Base-by-base conservation (phyloP, 2,888 invertebrate genomes). In the Trichopoda pennipes region DNA sequence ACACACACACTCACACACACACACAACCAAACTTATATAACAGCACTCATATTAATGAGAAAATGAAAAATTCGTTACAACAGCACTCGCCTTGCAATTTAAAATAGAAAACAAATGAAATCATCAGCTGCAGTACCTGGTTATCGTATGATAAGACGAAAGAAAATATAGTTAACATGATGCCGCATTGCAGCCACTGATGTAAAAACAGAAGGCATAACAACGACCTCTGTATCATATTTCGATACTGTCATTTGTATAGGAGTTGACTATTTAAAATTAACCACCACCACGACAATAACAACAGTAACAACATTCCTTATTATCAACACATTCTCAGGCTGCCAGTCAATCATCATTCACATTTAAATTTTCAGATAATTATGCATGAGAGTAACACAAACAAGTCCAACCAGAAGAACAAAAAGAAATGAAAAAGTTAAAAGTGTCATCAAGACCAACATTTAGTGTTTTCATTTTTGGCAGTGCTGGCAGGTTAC, bases 281-380 rank as follows among this genome's bases (percentile, higher is more conserved):
- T 95, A 92, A 96, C 85, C 80, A 77, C 84, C 68, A 76, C 84
- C 64, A 68, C 75, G 63, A 79, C 84, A 70, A 78, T 80, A 60
- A 64, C 78, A 58, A 28, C 69, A 28, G 49, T 55, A 17, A 55
- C 80, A 51, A 23, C 73, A n/a, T n/a, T n/a, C n/a, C 16, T 51
- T 74, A 58, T 51, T 61, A 28, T 28, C 66, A 38, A 78, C 96
- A 86, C 94, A 96, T 88, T 96, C 96, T 85, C 95, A 95, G 84
- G 93, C 95, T 87, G 96, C 96, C 89, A 96, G 96, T 90, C 95
- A 95, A 91, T 96, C 96, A 91, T 96, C 96, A 83, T 96, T 85
- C 49, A 96, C 96, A 92, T 94, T 96, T 89, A 96, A 97, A 91
- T 96, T 96, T 91, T 96, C 96, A 85, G 96, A 96, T 91, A 96